These are phyloP conservation scores for Phalera bucephala DNA, from an alignment of 2,888 invertebrate genomes.

Conservation along the genomic window DNA sequence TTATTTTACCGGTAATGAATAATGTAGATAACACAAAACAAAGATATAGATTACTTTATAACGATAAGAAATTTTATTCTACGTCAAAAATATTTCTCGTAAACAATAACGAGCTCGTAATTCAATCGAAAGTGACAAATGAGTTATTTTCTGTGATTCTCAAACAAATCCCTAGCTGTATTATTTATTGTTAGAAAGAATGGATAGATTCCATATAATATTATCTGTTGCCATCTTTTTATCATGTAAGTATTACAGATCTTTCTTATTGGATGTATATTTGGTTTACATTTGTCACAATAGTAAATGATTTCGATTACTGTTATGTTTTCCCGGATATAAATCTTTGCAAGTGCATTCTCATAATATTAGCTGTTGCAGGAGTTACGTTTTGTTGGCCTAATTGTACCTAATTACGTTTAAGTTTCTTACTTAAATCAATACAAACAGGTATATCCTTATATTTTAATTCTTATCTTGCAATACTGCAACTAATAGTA, in stretches of 20 bases:
- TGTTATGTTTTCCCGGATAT: no score
- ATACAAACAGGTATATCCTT: no score
- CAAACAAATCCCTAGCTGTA: constrained; percentile 5
- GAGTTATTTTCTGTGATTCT: constrained; percentile 5
- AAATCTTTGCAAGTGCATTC: no score
- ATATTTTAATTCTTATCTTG: no score
- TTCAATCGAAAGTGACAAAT: constrained; percentile 3
- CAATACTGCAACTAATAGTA: no score
- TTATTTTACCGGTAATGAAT: constrained; percentile 40
- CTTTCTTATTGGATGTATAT: no score
- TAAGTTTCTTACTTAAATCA: no score
- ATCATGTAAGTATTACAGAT: background rate
- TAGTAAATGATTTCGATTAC: no score
- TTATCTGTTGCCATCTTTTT: background rate
- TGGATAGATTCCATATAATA: background rate
- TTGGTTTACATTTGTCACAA: no score
- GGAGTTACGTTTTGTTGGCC: no score
- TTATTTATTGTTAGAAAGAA: background rate
- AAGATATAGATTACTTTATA: constrained; percentile 30
- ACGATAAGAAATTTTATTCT: constrained; percentile 33
- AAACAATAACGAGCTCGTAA: constrained; percentile 29
- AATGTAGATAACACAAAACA: constrained; percentile 24
- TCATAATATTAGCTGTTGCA: no score
- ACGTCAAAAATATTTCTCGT: constrained; percentile 21
- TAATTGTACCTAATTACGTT: no score